Evolutionary conservation across 2,113 vertebrate species (phyloP).

Genomic region (Enhydra lutris): DNA sequence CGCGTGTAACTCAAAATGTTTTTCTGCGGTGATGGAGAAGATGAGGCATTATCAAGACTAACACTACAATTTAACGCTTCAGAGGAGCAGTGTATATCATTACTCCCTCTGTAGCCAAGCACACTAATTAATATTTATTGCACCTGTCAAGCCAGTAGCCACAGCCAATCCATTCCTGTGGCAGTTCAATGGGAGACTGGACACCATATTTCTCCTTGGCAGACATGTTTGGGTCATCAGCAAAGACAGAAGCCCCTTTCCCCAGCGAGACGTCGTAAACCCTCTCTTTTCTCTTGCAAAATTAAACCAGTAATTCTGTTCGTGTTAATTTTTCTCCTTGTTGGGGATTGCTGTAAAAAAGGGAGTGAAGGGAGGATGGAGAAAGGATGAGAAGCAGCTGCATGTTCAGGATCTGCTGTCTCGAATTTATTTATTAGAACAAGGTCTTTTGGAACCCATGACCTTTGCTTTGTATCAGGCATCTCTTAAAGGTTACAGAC

Average conservation of each 20-base stretch:
- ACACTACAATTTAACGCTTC: constrained; percentile 90
- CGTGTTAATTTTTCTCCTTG: constrained; percentile 82
- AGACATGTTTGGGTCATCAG: constrained; percentile 89
- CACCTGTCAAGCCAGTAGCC: constrained; percentile 88
- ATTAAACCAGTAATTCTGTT: constrained; percentile 85
- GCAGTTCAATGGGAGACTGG: constrained; percentile 87
- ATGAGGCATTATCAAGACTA: constrained; percentile 87
- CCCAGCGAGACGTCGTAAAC: constrained; percentile 76
- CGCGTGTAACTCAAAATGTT: constrained; percentile 79
- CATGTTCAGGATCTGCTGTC: constrained; percentile 70
- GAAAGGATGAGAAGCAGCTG: constrained; percentile 64
- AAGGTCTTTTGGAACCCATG: constrained; percentile 76
- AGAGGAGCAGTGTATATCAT: constrained; percentile 87
- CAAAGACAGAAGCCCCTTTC: constrained; percentile 85
- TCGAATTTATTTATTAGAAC: constrained; percentile 81
- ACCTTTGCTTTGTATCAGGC: constrained; percentile 85
- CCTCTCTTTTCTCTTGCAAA: constrained; percentile 81
- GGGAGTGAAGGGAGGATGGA: constrained; percentile 31
- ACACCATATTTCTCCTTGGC: constrained; percentile 87
- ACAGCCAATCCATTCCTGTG: constrained; percentile 86
- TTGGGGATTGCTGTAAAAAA: constrained; percentile 74
- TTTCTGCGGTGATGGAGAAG: constrained; percentile 85
- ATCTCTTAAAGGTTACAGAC: constrained; percentile 84
- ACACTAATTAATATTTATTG: constrained; percentile 92
- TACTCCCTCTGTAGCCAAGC: constrained; percentile 86